These are phyloP conservation scores for Sebastes schlegelii DNA, from an alignment of 2,113 vertebrate species.

Conservation along the genomic window DNA sequence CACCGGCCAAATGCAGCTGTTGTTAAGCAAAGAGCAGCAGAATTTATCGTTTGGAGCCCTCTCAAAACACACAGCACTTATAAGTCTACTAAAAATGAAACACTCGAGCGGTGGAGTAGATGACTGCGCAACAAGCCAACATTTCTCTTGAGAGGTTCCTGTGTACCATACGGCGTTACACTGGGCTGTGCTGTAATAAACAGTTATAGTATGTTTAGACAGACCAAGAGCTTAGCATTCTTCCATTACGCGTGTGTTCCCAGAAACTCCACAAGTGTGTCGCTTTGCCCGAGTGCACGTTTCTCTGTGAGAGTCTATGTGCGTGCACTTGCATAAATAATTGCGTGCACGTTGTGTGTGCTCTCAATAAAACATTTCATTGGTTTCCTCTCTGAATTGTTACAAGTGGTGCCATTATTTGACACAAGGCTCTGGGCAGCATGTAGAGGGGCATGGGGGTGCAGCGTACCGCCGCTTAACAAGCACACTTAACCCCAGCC, in stretches of 20 bases:
- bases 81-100: constrained; percentile 51
- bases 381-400: constrained; percentile 77
- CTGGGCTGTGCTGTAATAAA: constrained; percentile 69
- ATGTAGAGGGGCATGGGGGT: constrained; percentile 58
- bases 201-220: constrained; percentile 75
- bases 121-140: constrained; percentile 42
- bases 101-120: constrained; percentile 21
- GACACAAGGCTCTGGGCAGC: constrained; percentile 60
- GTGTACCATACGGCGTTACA: constrained; percentile 57
- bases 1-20: constrained; percentile 28
- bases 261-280: constrained; percentile 56
- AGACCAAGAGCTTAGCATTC: constrained; percentile 75
- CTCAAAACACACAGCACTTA: constrained; percentile 55
- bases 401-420: constrained; percentile 77
- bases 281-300: constrained; percentile 27
- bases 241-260: constrained; percentile 70
- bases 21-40: constrained; percentile 31
- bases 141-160: constrained; percentile 59
- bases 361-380: constrained; percentile 74
- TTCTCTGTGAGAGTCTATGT: constrained; percentile 28
- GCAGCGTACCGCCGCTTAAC: constrained; percentile 62
- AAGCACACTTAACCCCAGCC: constrained; percentile 71
- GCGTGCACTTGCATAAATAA: constrained; percentile 47
- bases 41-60: constrained; percentile 45
- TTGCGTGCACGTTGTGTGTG: constrained; percentile 40